These are phyloP conservation scores for Mesoclemmys tuberculata DNA, from an alignment of 2,113 vertebrate species.

Conservation along the genomic window DNA sequence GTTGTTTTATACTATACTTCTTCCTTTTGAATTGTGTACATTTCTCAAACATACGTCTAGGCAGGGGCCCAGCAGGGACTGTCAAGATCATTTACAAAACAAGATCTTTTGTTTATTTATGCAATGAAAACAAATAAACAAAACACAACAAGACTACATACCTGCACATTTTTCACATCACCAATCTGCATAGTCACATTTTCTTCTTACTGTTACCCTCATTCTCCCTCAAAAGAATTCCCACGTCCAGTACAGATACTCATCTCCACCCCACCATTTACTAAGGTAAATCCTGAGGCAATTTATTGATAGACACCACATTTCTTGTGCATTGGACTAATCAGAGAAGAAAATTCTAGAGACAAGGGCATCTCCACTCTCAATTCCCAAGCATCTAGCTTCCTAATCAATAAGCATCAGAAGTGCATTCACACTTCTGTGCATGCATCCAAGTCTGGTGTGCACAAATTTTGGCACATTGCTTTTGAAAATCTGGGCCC, in stretches of 20 bases:
- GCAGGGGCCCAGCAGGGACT: constrained; percentile 72
- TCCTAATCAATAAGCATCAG: not conserved
- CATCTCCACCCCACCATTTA: not conserved
- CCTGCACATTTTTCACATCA: constrained; percentile 39
- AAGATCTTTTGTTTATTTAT: constrained; percentile 68
- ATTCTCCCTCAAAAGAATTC: not conserved
- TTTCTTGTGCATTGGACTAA: not conserved
- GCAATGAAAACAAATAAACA: constrained; percentile 68
- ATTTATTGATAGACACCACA: not conserved
- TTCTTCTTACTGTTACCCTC: not conserved
- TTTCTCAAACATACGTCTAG: constrained; percentile 66
- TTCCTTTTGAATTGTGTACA: constrained; percentile 15
- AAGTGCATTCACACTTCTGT: not conserved
- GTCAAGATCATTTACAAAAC: constrained; percentile 76
- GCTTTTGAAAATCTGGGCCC: not conserved
- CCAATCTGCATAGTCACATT: not conserved
- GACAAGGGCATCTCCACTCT: fast-evolving
- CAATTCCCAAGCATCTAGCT: not conserved
- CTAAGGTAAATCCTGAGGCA: not conserved
- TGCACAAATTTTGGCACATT: not conserved
- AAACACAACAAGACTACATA: constrained; percentile 26
- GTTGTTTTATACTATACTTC: not conserved
- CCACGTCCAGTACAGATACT: not conserved
- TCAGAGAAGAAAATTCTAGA: fast-evolving
- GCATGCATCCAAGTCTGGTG: not conserved